Evolutionary conservation across 2,113 vertebrate species (phyloP).

Genomic region (Raja brachyura): DNA sequence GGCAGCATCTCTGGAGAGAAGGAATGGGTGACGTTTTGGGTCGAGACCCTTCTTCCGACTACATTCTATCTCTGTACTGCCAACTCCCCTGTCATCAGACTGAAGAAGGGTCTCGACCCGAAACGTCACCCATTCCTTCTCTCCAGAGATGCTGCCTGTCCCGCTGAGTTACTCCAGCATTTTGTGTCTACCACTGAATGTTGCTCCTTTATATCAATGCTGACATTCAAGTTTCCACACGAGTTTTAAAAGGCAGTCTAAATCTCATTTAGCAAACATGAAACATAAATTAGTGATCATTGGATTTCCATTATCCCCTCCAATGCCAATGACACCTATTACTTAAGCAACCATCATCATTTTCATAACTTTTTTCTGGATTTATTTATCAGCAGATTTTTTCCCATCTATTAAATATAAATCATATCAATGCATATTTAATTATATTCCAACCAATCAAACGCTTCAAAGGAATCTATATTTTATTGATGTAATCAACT

Average conservation of each 20-base stretch:
- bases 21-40: too few relatives aligned
- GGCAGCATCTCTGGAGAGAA: too few relatives aligned
- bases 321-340: not conserved
- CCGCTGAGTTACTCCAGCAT: too few relatives aligned
- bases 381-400: not conserved
- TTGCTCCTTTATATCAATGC: not conserved
- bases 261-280: not conserved
- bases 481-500: not conserved
- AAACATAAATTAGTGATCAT: not conserved
- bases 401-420: not conserved
- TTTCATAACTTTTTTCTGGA: not conserved
- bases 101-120: too few relatives aligned
- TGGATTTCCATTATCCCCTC: not conserved
- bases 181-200: too few relatives aligned
- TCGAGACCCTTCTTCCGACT: too few relatives aligned
- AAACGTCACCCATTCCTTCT: too few relatives aligned
- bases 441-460: constrained; percentile 3
- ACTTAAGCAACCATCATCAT: not conserved
- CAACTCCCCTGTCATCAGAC: too few relatives aligned
- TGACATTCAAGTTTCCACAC: not conserved
- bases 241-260: not conserved
- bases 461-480: not conserved
- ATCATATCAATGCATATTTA: not conserved
- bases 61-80: too few relatives aligned
- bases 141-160: too few relatives aligned